Evolutionary conservation across 1,140 invertebrate species (phyloP), one percentile per base, ranked within the genome.

Genomic region (Oscheius sp.): DNA sequence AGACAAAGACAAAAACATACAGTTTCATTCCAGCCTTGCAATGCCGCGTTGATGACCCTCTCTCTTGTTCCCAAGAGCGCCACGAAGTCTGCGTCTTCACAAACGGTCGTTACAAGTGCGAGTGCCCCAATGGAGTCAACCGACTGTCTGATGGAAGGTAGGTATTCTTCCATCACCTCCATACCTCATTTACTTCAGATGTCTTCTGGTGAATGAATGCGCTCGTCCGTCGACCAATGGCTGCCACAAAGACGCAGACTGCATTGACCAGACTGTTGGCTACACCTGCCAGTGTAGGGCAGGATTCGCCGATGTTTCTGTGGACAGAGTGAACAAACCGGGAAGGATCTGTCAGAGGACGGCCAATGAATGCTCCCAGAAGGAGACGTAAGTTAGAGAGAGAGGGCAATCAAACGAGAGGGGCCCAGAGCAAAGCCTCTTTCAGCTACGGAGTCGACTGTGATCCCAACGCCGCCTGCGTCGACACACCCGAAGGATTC

Each of bases 401-500:
- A 20, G 42, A 20, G 42, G 42, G 13, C 42, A 45, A 45, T 13
- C n/a, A 13, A 45, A 45, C n/a, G 42, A 45, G 42, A 45, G 45
- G 65, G 26, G 45, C 45, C 29, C 73, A n/a, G n/a, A n/a, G n/a
- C n/a, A n/a, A n/a, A n/a, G n/a, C n/a, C n/a, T n/a, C 46, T 10
- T 69, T 31, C n/a, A 75, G 46, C 15, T 75, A 77, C 45, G 73
- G 63, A 18, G 76, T 77, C 29, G 76, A 78, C 32, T 78, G 77
- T 65, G 69, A 72, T 38, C 58, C 52, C 15, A 78, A 78, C 55
- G 77, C 77, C 7, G 71, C 68, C 2, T 78, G 77, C 58, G 75
- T 77, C 4, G 77, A 78, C 36, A 77, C 76, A 45, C 77, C 77
- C 42, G 75, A 77, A 55, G 75, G 77, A 20, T 77, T 74, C 77